Evolutionary conservation across 2,888 invertebrate species (phyloP).

Genomic region (Drosophila barbarae): DNA sequence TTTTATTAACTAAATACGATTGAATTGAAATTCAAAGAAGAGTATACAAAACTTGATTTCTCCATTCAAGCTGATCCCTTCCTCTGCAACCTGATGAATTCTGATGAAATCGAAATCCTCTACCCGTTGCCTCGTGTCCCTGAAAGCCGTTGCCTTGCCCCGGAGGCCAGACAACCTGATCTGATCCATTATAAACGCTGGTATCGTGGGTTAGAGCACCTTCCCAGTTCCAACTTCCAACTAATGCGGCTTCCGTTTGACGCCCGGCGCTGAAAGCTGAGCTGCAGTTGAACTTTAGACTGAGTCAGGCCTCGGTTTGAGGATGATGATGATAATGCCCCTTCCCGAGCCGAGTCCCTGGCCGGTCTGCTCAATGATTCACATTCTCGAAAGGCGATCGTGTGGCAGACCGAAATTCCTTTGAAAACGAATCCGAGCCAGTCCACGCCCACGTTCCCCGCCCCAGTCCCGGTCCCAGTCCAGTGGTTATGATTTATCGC

Average conservation of each 20-base stretch:
- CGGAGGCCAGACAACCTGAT: conserved; percentile 31
- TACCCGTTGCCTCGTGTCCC: conserved; percentile 27
- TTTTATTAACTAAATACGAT: background rate
- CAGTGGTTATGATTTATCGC: conserved; percentile 54
- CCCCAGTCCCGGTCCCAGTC: conserved; percentile 19
- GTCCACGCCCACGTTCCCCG: conserved; percentile 45
- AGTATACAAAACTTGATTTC: background rate
- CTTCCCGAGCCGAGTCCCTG: conserved; percentile 3
- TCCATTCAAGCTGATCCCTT: background rate
- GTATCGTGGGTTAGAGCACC: conserved; percentile 13
- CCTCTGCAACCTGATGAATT: conserved; percentile 17
- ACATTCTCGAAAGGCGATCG: conserved; percentile 62
- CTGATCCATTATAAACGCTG: conserved; percentile 5
- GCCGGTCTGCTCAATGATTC: conserved; percentile 47
- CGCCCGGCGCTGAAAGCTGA: conserved; percentile 65
- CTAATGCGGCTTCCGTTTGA: conserved; percentile 73
- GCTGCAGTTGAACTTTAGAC: conserved; percentile 13
- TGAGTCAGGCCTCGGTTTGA: conserved; percentile 28
- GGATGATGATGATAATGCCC: background rate
- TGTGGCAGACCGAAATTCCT: conserved; percentile 58
- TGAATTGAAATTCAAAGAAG: background rate
- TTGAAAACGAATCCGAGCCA: conserved; percentile 49
- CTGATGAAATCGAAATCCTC: conserved; percentile 19
- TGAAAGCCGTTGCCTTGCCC: conserved; percentile 9
- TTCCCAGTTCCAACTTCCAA: conserved; percentile 36